Conservation (phyloP, 2,113 vertebrate species). For the Neolamprologus fasciatus region DNA sequence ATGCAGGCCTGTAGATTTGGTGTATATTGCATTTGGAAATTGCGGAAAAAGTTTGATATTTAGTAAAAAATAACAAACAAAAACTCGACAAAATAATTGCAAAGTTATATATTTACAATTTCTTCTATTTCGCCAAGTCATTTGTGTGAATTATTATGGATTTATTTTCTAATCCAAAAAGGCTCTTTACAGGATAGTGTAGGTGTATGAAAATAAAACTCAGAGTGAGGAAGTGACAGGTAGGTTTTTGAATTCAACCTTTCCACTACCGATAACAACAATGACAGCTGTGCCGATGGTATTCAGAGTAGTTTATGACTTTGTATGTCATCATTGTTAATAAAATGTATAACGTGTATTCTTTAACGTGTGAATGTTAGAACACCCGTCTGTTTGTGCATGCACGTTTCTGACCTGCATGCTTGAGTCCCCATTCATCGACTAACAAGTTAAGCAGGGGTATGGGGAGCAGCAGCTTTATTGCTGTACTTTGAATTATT, state of each 20-base stretch:
- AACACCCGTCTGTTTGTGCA: neutral
- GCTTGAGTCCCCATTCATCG: neutral
- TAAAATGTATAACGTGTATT: neutral
- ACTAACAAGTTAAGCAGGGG: neutral
- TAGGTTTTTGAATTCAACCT: neutral
- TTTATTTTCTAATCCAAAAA: neutral
- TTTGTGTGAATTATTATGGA: neutral
- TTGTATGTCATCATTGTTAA: neutral
- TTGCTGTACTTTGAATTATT: conserved; percentile 50
- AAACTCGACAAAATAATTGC: neutral
- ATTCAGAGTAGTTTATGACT: neutral
- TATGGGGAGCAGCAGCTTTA: neutral
- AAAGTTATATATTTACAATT: neutral
- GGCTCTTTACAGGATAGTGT: neutral
- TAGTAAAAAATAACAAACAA: neutral
- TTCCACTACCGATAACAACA: neutral
- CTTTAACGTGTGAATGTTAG: neutral
- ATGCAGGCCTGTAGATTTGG: neutral
- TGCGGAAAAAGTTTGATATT: neutral
- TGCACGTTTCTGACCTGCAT: neutral
- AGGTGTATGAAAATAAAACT: neutral
- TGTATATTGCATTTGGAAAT: neutral
- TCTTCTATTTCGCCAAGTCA: neutral
- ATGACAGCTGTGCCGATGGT: neutral
- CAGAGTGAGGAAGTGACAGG: neutral